Conservation (phyloP, 2,797 vertebrate species). For the Melanotaenia parkinsoni region DNA sequence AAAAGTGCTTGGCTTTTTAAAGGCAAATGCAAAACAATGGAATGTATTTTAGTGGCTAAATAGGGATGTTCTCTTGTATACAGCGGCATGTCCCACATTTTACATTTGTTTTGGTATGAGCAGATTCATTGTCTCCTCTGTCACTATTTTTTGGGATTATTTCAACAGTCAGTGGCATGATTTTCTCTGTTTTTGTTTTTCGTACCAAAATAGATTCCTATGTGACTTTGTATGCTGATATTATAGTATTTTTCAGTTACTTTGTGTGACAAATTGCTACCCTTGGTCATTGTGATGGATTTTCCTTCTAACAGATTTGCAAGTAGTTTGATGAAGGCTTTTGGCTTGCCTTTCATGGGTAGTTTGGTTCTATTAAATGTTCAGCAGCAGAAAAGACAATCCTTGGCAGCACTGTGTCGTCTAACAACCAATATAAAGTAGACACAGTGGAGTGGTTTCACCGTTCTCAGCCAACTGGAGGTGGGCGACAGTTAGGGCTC, state of each 20-base stretch:
- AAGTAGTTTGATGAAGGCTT: slow-evolving; percentile 59
- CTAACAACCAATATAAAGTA: slow-evolving; percentile 71
- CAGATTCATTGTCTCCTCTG: slow-evolving; percentile 38
- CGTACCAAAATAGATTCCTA: slow-evolving; percentile 31
- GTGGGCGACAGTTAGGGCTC: slow-evolving; percentile 78
- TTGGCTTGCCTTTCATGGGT: slow-evolving; percentile 65
- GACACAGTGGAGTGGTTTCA: slow-evolving; percentile 81
- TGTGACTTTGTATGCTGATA: slow-evolving; percentile 31
- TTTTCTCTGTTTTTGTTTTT: slow-evolving; percentile 16
- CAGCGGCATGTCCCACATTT: slow-evolving; percentile 27
- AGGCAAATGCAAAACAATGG: slow-evolving; percentile 28
- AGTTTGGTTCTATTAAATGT: slow-evolving; percentile 75
- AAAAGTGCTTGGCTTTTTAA: slow-evolving; percentile 19
- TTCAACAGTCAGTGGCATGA: slow-evolving; percentile 35
- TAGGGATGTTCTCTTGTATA: slow-evolving; percentile 33
- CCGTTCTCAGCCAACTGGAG: slow-evolving; percentile 78
- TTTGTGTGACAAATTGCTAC: slow-evolving; percentile 40
- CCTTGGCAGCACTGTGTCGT: slow-evolving; percentile 59
- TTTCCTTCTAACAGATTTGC: slow-evolving; percentile 54
- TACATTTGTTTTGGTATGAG: slow-evolving; percentile 34
- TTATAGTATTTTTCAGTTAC: slow-evolving; percentile 39
- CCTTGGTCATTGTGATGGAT: slow-evolving; percentile 40
- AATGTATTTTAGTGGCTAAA: slow-evolving; percentile 27
- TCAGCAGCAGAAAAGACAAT: slow-evolving; percentile 66
- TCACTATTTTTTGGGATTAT: slow-evolving; percentile 37